Evolutionary conservation across 2,113 vertebrate species (phyloP).

Genomic region (Gymnogyps californianus): DNA sequence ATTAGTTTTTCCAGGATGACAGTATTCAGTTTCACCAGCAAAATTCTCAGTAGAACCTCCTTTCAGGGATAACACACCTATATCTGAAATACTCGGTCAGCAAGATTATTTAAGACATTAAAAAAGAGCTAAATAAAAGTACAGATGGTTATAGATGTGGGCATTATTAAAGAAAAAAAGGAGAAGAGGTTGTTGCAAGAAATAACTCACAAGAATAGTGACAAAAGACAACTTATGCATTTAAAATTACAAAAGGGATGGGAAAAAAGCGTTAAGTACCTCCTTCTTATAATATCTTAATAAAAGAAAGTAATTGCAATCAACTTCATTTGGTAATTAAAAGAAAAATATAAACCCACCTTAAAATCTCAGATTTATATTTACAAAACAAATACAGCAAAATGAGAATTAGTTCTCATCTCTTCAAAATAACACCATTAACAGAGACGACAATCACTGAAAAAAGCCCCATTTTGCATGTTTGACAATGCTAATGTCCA

Average conservation of each 20-base stretch:
- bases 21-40: neutral
- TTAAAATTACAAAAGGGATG: neutral
- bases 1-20: neutral
- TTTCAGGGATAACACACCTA: neutral
- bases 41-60: neutral
- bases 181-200: neutral
- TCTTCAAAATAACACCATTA: neutral
- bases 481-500: neutral
- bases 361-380: neutral
- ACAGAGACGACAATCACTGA: neutral
- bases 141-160: neutral
- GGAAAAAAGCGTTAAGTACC: fast-evolving
- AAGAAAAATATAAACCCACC: neutral
- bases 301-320: neutral
- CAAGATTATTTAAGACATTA: neutral
- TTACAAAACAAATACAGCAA: neutral
- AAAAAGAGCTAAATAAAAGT: neutral
- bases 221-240: neutral
- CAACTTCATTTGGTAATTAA: neutral
- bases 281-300: neutral
- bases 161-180: neutral
- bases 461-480: neutral
- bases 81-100: neutral
- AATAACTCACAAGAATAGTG: neutral
- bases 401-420: neutral